Percentiles rank a stretch among this genome's conserved stretches.
phyloP scores from a whole-genome alignment of 2,888 invertebrate genomes.

The Petrolisthes cinctipes region DNA sequence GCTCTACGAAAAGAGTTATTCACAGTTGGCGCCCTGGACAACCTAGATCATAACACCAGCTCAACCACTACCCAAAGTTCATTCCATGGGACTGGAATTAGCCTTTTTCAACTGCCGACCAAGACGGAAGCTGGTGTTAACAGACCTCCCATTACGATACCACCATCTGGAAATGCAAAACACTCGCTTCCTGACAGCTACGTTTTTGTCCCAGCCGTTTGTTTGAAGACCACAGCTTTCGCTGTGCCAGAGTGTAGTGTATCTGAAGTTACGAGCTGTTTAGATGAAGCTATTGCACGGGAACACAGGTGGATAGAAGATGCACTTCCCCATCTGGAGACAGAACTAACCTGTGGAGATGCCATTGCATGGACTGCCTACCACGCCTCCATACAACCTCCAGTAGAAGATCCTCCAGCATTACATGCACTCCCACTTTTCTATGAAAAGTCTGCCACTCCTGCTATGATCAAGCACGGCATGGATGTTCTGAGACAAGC shows the following conservation, averaged over 20 bases:
- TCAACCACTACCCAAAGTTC: too few species aligned
- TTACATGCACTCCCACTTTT: slow-evolving; percentile 16
- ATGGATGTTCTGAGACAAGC: neutral
- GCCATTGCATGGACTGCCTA: slow-evolving; percentile 28
- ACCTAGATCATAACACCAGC: too few species aligned
- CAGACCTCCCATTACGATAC: too few species aligned
- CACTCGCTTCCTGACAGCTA: slow-evolving; percentile 4
- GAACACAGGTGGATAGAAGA: slow-evolving; percentile 12
- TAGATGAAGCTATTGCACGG: slow-evolving; percentile 5
- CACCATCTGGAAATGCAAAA: neutral
- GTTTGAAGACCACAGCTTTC: slow-evolving; percentile 1
- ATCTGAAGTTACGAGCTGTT: neutral
- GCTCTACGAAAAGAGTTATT: too few species aligned
- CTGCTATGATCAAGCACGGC: slow-evolving; percentile 9
- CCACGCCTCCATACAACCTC: slow-evolving; percentile 3
- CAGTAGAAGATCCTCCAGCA: too few species aligned
- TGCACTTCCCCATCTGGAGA: slow-evolving; percentile 22
- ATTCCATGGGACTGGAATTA: too few species aligned
- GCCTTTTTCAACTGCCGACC: too few species aligned
- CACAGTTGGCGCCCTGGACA: too few species aligned
- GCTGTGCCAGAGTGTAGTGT: slow-evolving; percentile 25
- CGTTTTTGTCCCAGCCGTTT: neutral
- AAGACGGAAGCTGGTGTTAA: too few species aligned
- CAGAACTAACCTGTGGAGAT: slow-evolving; percentile 26
- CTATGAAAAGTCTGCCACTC: neutral